Conservation (phyloP, 2,888 invertebrate species). For the Drosophila sordidapex region DNA sequence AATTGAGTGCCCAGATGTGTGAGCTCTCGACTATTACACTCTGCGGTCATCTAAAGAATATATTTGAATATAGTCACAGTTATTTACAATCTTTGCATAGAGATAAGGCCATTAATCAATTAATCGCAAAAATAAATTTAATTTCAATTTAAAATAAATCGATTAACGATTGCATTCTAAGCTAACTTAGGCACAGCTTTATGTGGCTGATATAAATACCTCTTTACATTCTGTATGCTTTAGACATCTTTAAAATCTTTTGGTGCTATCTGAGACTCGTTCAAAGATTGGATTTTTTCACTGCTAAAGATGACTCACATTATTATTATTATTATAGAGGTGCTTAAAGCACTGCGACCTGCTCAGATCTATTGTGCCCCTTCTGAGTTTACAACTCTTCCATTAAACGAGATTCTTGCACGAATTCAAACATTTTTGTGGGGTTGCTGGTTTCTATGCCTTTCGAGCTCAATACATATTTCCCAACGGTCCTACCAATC, state of each 20-base stretch:
- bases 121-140: neutral
- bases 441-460: too few species aligned
- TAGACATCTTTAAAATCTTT: neutral
- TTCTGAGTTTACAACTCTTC: neutral
- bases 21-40: neutral
- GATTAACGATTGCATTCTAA: neutral
- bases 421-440: neutral
- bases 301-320: neutral
- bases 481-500: neutral
- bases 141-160: neutral
- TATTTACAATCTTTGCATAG: neutral
- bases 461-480: neutral
- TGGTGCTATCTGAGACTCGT: neutral
- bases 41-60: neutral
- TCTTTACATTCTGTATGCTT: neutral
- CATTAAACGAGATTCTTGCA: neutral
- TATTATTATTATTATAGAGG: neutral
- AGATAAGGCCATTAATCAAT: neutral
- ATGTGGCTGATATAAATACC: neutral
- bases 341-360: neutral
- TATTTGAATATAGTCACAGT: neutral
- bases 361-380: neutral
- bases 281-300: neutral
- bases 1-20: slow-evolving; percentile 47
- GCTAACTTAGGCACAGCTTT: neutral